phyloP scores from a whole-genome alignment of 2,797 vertebrate species.

The Spinibarbus caldwelli region DNA sequence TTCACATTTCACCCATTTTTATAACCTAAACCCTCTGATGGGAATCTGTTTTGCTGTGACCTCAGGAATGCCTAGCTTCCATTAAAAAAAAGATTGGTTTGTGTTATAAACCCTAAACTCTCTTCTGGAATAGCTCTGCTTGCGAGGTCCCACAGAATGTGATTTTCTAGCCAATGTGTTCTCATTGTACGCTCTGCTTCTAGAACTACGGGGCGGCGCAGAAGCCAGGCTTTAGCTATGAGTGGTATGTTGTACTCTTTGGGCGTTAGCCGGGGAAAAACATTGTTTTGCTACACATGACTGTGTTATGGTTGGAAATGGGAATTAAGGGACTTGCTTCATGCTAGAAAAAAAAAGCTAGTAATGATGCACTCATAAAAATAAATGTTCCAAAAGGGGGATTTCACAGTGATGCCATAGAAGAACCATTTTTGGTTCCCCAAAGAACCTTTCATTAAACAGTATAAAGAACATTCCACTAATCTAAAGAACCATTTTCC shows the following conservation, averaged over 20 bases:
- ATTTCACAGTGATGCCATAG: neutral
- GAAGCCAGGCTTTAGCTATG: slow-evolving; percentile 70
- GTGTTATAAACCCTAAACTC: slow-evolving; percentile 35
- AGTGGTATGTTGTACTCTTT: slow-evolving; percentile 73
- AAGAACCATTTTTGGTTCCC: neutral
- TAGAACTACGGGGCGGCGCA: slow-evolving; percentile 73
- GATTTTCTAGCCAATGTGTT: slow-evolving; percentile 49
- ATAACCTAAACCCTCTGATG: neutral
- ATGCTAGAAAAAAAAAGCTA: neutral
- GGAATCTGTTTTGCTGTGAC: neutral
- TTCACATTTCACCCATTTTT: neutral
- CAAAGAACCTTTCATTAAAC: neutral
- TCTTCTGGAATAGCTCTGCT: slow-evolving; percentile 62
- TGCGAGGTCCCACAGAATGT: slow-evolving; percentile 59
- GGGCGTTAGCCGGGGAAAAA: slow-evolving; percentile 55
- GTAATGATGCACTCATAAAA: neutral
- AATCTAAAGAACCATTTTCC: neutral
- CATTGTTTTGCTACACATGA: slow-evolving; percentile 20
- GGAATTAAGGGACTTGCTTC: slow-evolving; percentile 16
- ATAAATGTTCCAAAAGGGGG: neutral
- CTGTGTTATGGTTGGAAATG: slow-evolving; percentile 10
- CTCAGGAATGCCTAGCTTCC: slow-evolving; percentile 38
- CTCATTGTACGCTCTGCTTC: slow-evolving; percentile 75
- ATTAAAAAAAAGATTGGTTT: slow-evolving; percentile 51
- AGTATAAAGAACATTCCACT: neutral